Conservation (phyloP, 2,113 vertebrate genomes). For the Atlantisia rogersi region DNA sequence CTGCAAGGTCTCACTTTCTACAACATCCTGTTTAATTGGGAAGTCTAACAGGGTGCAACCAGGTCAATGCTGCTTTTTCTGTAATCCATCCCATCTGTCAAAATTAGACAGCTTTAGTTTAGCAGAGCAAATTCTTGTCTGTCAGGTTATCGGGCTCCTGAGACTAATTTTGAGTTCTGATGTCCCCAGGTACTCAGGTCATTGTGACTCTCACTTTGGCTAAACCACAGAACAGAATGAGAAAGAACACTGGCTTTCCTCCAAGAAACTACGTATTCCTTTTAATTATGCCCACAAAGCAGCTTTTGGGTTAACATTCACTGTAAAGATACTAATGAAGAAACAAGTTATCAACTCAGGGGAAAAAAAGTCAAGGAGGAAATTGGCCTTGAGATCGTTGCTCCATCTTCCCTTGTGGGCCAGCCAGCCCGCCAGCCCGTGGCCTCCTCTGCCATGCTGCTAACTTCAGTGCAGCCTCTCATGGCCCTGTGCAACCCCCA, state of each 20-base stretch:
- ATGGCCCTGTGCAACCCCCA: background rate
- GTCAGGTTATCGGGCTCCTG: background rate
- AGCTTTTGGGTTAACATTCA: background rate
- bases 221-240: background rate
- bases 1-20: slow-evolving; percentile 53
- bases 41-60: slow-evolving; percentile 64
- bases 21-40: slow-evolving; percentile 62
- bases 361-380: background rate
- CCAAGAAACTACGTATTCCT: background rate
- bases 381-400: background rate
- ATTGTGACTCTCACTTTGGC: background rate
- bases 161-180: slow-evolving; percentile 13
- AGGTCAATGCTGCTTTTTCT: slow-evolving; percentile 62
- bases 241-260: background rate
- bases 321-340: background rate
- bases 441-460: background rate
- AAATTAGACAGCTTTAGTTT: slow-evolving; percentile 52
- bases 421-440: background rate
- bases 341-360: background rate
- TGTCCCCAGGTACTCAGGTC: background rate
- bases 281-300: background rate
- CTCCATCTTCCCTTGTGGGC: background rate
- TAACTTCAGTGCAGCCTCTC: background rate
- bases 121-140: slow-evolving; percentile 60
- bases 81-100: slow-evolving; percentile 52